Conservation (phyloP, 2,113 vertebrate genomes). For the Canis aureus region DNA sequence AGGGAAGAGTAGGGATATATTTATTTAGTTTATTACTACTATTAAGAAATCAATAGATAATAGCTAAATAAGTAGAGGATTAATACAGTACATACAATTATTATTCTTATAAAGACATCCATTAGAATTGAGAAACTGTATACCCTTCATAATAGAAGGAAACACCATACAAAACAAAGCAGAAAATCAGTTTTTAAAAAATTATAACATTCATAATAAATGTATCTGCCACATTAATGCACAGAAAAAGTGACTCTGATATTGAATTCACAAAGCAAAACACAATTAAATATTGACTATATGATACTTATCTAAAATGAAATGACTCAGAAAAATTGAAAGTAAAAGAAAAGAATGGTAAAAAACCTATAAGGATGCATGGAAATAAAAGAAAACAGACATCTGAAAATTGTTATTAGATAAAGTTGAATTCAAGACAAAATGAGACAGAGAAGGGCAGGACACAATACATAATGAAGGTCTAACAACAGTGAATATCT, state of each 20-base stretch:
- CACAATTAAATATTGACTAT: neutral
- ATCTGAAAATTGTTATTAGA: slow-evolving; percentile 26
- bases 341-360: neutral
- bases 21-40: neutral
- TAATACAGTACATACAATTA: slow-evolving; percentile 8
- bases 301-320: neutral
- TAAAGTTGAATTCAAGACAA: slow-evolving; percentile 13
- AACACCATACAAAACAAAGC: neutral
- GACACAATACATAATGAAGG: neutral
- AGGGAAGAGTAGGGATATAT: neutral
- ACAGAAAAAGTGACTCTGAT: neutral
- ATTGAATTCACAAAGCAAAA: neutral
- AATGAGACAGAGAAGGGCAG: neutral
- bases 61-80: neutral
- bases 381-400: neutral
- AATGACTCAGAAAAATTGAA: slow-evolving; percentile 12
- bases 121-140: neutral
- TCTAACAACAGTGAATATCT: slow-evolving; percentile 1
- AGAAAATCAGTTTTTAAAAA: neutral
- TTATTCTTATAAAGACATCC: slow-evolving; percentile 2
- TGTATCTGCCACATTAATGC: neutral
- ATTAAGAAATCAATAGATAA: neutral
- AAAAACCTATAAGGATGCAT: slow-evolving; percentile 5
- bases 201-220: neutral
- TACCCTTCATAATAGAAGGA: neutral